Conservation (phyloP, 2,113 vertebrate genomes). For the Gymnobelideus leadbeateri region DNA sequence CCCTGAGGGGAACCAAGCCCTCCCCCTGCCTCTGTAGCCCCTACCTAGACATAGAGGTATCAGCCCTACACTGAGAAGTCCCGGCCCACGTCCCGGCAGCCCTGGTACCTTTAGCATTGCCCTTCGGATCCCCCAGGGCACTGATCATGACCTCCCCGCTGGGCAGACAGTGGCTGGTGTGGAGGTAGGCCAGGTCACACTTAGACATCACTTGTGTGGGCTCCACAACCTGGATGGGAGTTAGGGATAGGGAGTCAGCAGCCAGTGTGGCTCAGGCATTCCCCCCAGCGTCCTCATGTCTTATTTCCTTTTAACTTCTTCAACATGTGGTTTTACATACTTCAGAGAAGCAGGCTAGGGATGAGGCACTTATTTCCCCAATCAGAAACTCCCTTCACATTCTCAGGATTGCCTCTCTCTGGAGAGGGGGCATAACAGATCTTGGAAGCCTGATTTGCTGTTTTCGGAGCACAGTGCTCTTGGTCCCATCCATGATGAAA, state of each 20-base stretch:
- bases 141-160: constrained; percentile 95
- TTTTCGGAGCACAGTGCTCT: neutral
- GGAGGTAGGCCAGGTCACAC: constrained; percentile 88
- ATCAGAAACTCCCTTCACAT: neutral
- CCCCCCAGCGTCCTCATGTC: neutral
- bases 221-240: constrained; percentile 87
- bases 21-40: neutral
- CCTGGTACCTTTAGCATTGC: constrained; percentile 91
- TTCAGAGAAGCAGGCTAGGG: neutral
- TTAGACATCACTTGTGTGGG: constrained; percentile 89
- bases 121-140: constrained; percentile 89
- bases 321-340: neutral
- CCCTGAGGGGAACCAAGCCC: neutral
- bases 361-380: neutral
- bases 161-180: constrained; percentile 94
- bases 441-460: neutral
- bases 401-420: neutral
- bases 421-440: neutral
- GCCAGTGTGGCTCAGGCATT: neutral
- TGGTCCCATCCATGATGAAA: neutral
- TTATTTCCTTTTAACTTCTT: neutral
- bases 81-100: too few species aligned
- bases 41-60: neutral
- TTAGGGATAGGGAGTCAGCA: rapidly evolving
- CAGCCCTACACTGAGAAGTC: neutral